Percentiles rank a stretch among this genome's conserved stretches.
Evolutionary conservation across 2,113 vertebrate genomes (phyloP).

Genomic region (Acrocephalus kingi): DNA sequence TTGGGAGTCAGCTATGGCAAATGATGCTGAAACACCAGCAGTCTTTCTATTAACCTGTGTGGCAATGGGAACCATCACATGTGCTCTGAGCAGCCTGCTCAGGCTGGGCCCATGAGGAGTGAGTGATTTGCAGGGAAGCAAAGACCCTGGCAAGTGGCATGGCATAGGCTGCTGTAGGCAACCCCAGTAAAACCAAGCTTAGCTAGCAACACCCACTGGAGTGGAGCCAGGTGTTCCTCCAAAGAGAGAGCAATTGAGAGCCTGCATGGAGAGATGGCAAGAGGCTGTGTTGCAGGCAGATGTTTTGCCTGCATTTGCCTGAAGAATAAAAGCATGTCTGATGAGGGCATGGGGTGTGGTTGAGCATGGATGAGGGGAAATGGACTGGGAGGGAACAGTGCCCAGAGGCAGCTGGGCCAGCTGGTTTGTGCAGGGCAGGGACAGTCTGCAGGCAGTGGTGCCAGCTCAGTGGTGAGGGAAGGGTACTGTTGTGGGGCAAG

Average conservation of each 20-base stretch:
- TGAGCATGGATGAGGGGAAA: neutral
- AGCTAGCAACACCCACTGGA: neutral
- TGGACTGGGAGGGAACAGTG: accelerated
- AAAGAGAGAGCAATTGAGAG: neutral
- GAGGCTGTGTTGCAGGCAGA: neutral
- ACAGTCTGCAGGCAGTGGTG: neutral
- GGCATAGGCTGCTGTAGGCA: neutral
- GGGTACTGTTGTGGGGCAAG: neutral
- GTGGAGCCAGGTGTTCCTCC: neutral
- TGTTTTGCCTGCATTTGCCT: neutral
- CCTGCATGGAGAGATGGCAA: neutral
- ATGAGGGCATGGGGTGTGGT: neutral
- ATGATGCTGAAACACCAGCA: neutral
- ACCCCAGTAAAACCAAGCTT: neutral
- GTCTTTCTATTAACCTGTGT: neutral
- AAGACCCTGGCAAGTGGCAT: neutral
- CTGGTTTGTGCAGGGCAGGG: neutral
- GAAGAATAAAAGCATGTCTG: neutral
- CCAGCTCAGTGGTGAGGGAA: neutral
- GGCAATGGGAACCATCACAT: neutral
- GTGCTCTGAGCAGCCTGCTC: neutral
- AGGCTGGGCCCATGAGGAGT: neutral
- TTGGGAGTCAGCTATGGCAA: neutral
- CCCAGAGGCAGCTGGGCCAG: neutral
- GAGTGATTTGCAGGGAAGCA: neutral